phyloP scores from a whole-genome alignment of 35 echinoderm and acorn worm genomes.

The Patiria miniata region DNA sequence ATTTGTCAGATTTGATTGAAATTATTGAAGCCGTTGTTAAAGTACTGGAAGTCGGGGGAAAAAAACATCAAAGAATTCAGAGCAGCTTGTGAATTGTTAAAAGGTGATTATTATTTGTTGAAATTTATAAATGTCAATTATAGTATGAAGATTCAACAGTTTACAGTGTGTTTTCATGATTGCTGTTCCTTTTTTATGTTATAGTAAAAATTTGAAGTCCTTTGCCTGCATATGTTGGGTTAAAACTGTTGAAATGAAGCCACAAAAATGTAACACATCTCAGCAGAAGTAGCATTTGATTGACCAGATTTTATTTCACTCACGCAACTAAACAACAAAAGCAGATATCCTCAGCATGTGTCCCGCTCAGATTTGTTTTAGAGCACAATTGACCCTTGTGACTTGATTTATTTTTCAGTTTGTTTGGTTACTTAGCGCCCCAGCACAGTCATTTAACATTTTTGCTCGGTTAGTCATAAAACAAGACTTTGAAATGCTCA shows the following conservation, averaged over 20 bases:
- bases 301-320: background rate
- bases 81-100: too few species aligned
- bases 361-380: background rate
- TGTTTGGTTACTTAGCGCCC: background rate
- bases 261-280: too few species aligned
- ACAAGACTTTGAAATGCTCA: background rate
- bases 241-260: too few species aligned
- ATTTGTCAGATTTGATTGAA: background rate
- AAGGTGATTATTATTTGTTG: too few species aligned
- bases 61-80: too few species aligned
- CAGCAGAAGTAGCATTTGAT: background rate
- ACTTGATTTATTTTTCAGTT: too few species aligned
- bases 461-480: slow-evolving; percentile 5
- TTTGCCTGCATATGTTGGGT: too few species aligned
- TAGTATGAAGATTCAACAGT: too few species aligned
- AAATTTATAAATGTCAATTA: too few species aligned
- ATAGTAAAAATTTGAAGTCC: too few species aligned
- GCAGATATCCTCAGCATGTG: background rate
- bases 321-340: background rate
- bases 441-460: background rate
- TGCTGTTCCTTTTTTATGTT: too few species aligned
- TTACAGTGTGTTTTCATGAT: too few species aligned
- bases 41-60: background rate
- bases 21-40: background rate
- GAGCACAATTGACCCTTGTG: background rate